Base-by-base conservation (phyloP, 2,797 vertebrate genomes). In the Sparidentex hasta region DNA sequence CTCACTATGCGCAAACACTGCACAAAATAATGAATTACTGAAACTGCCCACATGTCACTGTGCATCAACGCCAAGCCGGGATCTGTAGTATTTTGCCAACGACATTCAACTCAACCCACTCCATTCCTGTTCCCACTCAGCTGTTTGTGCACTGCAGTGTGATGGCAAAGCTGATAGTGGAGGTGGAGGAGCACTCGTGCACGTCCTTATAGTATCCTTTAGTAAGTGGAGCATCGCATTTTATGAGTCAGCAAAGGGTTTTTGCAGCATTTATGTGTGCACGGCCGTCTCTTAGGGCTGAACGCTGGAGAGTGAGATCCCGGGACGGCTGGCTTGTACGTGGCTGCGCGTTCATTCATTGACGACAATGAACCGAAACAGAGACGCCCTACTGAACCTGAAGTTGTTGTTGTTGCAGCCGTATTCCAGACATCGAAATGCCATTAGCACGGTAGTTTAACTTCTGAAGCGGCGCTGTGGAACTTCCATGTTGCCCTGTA, bases 71-170 rank as follows among this genome's bases (percentile, higher is more conserved):
- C n/a, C 38, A 38, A 63, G 80, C 47, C 74, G 59, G 73, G 67
- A 85, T 79, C 68, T 80, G 78, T 85, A 82, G 76, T 71, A 78
- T 85, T 90, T 79, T 86, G 67, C 65, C 82, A 82, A 83, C 79
- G 78, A 74, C 80, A 83, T 86, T 79, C 55, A n/a, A 71, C 76
- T 82, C 62, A 65, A 52, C 78, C 77, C 76, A 81, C 82, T 78
- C 76, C 65, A 44, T 68, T 69, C 58, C 72, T 64, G 59, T 70
- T 83, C 71, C 84, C 70, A 78, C 77, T 82, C 80, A 66, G 69
- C 70, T 78, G 66, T 81, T 79, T 76, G 70, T 82, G 78, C 75
- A 63, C 27, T 18, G 61, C 74, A 71, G 74, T 77, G 67, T 67
- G 76, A 66, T 80, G 65, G 66, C 64, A 81, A 76, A 77, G 81